phyloP scores from a whole-genome alignment of 2,797 vertebrate species.

The Muraenolepis orangiensis region DNA sequence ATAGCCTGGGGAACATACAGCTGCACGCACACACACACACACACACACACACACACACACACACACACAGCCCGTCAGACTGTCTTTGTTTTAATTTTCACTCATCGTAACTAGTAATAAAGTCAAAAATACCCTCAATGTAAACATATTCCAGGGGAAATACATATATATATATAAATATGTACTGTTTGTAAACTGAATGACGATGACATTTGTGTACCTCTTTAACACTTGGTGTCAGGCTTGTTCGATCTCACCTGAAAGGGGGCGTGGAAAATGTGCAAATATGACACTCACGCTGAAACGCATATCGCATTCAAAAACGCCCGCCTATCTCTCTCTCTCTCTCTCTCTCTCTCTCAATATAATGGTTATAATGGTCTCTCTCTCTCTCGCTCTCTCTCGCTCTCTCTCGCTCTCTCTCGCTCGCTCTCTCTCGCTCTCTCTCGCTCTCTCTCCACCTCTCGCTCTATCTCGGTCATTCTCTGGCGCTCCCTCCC shows the following conservation, averaged over 20 bases:
- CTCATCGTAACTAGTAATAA: neutral
- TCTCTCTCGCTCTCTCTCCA: neutral
- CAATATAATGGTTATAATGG: no score
- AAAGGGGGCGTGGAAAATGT: slow-evolving; percentile 19
- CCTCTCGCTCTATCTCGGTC: no score
- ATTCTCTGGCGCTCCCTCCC: no score
- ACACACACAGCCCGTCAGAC: no score
- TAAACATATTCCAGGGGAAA: no score
- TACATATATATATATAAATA: no score
- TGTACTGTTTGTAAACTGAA: neutral
- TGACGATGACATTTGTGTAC: neutral
- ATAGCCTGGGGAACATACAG: neutral
- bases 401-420: no score
- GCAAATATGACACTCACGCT: slow-evolving; percentile 30
- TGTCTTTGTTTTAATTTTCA: no score
- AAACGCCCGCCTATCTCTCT: neutral
- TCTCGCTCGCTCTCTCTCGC: neutral
- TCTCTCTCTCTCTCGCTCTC: neutral
- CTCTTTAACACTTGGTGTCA: slow-evolving; percentile 13
- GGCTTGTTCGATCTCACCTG: slow-evolving; percentile 18
- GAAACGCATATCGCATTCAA: slow-evolving; percentile 12
- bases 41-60: neutral
- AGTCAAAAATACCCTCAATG: neutral
- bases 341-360: neutral
- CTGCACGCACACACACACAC: neutral